Base-by-base conservation (phyloP, 2,113 vertebrate species). In the Nibea coibor region DNA sequence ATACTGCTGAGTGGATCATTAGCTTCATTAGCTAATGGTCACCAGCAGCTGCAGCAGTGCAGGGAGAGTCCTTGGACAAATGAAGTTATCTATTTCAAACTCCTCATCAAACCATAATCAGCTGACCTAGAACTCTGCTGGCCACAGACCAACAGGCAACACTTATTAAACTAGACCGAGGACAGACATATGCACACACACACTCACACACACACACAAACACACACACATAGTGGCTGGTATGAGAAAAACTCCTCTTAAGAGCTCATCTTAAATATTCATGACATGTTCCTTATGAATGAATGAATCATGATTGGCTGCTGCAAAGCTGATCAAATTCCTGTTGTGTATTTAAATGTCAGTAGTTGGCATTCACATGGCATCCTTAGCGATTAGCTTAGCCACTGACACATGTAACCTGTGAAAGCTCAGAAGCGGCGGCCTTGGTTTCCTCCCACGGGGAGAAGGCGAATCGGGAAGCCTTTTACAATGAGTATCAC, bases 21-120 rank as follows among this genome's bases (percentile, higher is more conserved):
- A 87, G 82, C 70, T 90, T 92, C 91, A 92, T 94, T 93, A 91
- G 92, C 91, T 94, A 93, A 94, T 91, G 88, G 90, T 89, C 84
- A 90, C 64, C 83, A 85, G 71, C 81, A 62, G 72, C 72, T 69
- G 74, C 72, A 70, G 73, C 75, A 8, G 74, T 39, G 65, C 69
- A 42, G 47, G 10, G 9, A 63, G 57, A 74, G 56, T 50, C 66
- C 63, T 58, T 26, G 16, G 51, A 54, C 74, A 84, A 86, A 85
- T 83, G 4, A 81, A 84, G 73, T 84, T 81, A 82, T 82, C 79
- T 56, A 31, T 85, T 74, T 86, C 58, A 75, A 82, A 72, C 71
- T 56, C 11, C 81, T 87, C 78, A 82, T 86, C 84, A 80, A 75
- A 81, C 19, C 74, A 65, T 86, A 80, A 85, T 91, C 83, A 87